Base-by-base conservation (phyloP, 2,113 vertebrate species). In the Nyctereutes procyonoides region DNA sequence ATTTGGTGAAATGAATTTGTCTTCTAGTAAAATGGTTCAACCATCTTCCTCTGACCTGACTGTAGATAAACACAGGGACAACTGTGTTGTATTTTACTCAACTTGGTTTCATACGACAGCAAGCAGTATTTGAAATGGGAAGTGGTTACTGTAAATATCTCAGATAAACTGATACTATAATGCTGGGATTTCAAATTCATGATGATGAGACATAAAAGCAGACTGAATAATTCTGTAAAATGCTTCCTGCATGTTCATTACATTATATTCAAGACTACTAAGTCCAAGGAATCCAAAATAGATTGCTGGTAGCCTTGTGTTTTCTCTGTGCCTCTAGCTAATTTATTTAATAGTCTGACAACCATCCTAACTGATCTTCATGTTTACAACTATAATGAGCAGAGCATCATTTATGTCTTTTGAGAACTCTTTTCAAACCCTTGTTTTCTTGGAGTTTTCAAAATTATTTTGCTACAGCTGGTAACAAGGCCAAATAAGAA, bases 141-240 rank as follows among this genome's bases (percentile, higher is more conserved):
- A 38, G 24, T 56, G 2, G 7, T 48, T 55, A 32, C 10, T 58
- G 13, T n/a, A 60, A 73, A 74, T 67, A 56, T 80, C 22, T 63
- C 74, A 55, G 14, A 48, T 43, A 84, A 69, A 53, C 32, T 10
- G 67, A 69, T 35, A 35, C 12, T 62, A 1, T 30, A 28, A 35
- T 35, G 12, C 32, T 69, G 32, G 43, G 43, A 83, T 77, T 93
- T 97, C 79, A 81, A 76, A 53, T 65, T 90, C 56, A 53, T 28
- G 58, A 28, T 14, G 38, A 38, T 26, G 43, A 92, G 19, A 20
- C 11, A 38, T 67, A 22, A 93, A 73, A n/a, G 6, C 19, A 85
- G 56, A 74, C 32, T 71, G 51, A 80, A 38, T 74, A 26, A 60
- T 62, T 96, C 67, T 95, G 3, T 24, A 38, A 85, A 17, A 28